These are phyloP conservation scores for Oryzaephilus surinamensis DNA, from an alignment of 1,140 invertebrate genomes.

Conservation along the genomic window DNA sequence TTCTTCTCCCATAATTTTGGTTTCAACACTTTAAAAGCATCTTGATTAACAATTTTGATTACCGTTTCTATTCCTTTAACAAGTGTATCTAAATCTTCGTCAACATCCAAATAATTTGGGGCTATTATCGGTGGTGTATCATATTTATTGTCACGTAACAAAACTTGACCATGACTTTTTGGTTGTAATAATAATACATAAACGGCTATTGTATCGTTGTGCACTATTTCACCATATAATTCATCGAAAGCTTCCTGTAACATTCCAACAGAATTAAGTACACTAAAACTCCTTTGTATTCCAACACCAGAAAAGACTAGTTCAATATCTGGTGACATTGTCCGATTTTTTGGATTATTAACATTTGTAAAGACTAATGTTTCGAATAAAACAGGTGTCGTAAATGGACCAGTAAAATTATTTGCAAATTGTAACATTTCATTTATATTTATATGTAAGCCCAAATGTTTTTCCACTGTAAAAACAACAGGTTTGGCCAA, in stretches of 20 bases:
- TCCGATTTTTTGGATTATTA: constrained; percentile 41
- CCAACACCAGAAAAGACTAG: no score
- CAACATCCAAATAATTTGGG: constrained; percentile 64
- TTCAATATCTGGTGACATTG: constrained; percentile 65
- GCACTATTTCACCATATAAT: constrained; percentile 32
- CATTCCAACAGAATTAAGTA: constrained; percentile 36
- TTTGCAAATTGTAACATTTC: constrained; percentile 51
- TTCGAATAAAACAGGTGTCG: constrained; percentile 71
- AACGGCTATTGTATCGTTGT: constrained; percentile 29
- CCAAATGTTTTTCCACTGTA: constrained; percentile 16
- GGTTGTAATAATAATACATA: constrained; percentile 58
- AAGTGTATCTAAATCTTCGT: constrained; percentile 35
- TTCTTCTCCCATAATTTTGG: constrained; percentile 46
- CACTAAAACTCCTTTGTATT: constrained; percentile 39
- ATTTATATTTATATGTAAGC: constrained; percentile 39
- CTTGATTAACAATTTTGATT: constrained; percentile 31
- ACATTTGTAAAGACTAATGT: constrained; percentile 60
- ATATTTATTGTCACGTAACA: constrained; percentile 48
- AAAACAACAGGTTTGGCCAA: constrained; percentile 37
- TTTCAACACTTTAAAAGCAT: constrained; percentile 32
- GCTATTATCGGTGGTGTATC: constrained; percentile 83
- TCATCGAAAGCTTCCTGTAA: constrained; percentile 33
- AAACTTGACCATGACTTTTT: constrained; percentile 56
- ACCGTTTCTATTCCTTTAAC: constrained; percentile 33
- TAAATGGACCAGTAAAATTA: no score